These are phyloP conservation scores for Saccostrea glomerata DNA, from an alignment of 1,140 invertebrate genomes.

Conservation along the genomic window DNA sequence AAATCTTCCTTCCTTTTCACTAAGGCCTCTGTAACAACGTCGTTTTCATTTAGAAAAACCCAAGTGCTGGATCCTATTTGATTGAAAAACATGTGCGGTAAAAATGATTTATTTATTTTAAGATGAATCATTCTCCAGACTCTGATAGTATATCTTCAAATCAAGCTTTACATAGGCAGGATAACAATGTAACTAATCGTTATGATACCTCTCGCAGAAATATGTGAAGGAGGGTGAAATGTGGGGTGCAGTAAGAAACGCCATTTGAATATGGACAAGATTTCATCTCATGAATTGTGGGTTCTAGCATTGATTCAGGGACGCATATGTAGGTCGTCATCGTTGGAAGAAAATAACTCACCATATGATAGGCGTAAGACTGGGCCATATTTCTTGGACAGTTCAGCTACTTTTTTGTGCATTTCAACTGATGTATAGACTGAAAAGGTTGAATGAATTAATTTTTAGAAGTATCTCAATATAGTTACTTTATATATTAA, in stretches of 20 bases:
- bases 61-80: slow-evolving; percentile 24
- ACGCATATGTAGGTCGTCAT: no score
- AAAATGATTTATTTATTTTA: no score
- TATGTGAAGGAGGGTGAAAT: background rate
- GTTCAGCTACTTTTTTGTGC: slow-evolving; percentile 20
- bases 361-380: slow-evolving; percentile 25
- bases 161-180: no score
- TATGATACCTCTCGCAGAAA: background rate
- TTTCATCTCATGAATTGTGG: no score
- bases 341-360: slow-evolving; percentile 12
- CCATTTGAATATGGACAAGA: no score
- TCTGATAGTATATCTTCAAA: no score
- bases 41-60: slow-evolving; percentile 50
- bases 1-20: slow-evolving; percentile 51
- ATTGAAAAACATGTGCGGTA: background rate
- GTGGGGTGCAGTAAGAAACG: background rate
- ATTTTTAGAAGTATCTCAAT: no score
- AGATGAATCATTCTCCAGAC: no score
- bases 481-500: no score
- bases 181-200: no score
- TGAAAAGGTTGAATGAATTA: background rate
- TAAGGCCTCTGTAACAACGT: slow-evolving; percentile 48
- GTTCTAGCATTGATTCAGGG: no score
- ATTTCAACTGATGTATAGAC: slow-evolving; percentile 1
- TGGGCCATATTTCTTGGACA: slow-evolving; percentile 35